These are phyloP conservation scores for Trachelus stipa DNA, from an alignment of 2,888 invertebrate species.

Conservation along the genomic window DNA sequence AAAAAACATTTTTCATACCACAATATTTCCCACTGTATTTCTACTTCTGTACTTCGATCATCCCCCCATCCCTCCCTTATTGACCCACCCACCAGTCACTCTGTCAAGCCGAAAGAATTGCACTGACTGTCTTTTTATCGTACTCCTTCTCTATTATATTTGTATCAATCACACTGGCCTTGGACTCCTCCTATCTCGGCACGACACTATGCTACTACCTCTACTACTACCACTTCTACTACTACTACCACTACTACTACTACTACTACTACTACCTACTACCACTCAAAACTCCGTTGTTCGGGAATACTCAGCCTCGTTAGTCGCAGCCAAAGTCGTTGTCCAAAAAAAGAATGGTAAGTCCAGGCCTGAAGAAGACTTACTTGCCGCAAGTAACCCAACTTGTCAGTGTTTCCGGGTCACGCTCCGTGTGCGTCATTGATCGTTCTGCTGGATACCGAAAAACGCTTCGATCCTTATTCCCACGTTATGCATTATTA, in stretches of 20 bases:
- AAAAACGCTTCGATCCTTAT: neutral
- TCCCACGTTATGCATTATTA: no score
- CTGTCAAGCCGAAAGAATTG: slow-evolving; percentile 39
- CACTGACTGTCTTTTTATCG: slow-evolving; percentile 66
- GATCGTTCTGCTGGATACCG: slow-evolving; percentile 7
- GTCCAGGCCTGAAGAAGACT: slow-evolving; percentile 65
- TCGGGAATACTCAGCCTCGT: slow-evolving; percentile 63
- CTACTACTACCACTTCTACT: slow-evolving; percentile 49
- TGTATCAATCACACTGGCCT: slow-evolving; percentile 67
- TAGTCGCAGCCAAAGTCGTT: slow-evolving; percentile 68
- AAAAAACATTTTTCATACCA: no score
- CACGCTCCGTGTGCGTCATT: slow-evolving; percentile 6
- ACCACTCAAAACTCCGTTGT: slow-evolving; percentile 66
- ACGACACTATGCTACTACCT: slow-evolving; percentile 65
- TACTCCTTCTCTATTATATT: slow-evolving; percentile 67
- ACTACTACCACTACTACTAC: slow-evolving; percentile 51
- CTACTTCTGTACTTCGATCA: neutral
- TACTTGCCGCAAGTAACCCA: slow-evolving; percentile 56
- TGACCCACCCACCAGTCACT: slow-evolving; percentile 10
- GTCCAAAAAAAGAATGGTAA: slow-evolving; percentile 69
- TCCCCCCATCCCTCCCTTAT: no score
- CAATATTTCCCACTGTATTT: no score
- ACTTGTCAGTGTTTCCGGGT: slow-evolving; percentile 16
- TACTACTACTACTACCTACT: slow-evolving; percentile 41
- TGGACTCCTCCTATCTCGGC: slow-evolving; percentile 67